Conservation (phyloP, 92 coral and sea anemone genomes). For the Meandrina meandrites region DNA sequence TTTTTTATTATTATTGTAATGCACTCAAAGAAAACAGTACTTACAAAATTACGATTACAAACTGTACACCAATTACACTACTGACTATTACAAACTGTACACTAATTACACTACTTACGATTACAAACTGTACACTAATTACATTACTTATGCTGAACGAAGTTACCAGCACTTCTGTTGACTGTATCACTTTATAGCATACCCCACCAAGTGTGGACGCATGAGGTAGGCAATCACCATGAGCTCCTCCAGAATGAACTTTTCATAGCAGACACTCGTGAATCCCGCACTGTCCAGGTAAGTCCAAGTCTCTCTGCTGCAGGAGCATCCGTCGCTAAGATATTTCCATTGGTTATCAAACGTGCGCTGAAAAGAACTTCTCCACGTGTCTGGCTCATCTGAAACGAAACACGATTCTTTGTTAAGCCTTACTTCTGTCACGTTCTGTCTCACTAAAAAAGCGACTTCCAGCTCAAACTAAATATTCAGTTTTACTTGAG, state of each 20-base stretch:
- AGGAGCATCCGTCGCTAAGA: constrained; percentile 89
- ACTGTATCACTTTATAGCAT: constrained; percentile 67
- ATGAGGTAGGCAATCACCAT: constrained; percentile 67
- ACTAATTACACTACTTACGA: too few relatives aligned
- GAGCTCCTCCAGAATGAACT: constrained; percentile 58
- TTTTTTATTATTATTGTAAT: too few relatives aligned
- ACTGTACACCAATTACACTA: too few relatives aligned
- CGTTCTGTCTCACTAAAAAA: too few relatives aligned
- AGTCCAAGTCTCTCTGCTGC: constrained; percentile 64
- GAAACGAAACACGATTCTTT: background rate
- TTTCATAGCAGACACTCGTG: constrained; percentile 59
- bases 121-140: too few relatives aligned
- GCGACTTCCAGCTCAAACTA: too few relatives aligned
- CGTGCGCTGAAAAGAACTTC: constrained; percentile 56
- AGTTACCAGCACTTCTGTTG: background rate
- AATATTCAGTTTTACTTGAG: too few relatives aligned
- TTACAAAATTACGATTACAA: too few relatives aligned
- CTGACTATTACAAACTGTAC: too few relatives aligned
- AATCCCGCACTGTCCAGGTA: constrained; percentile 80
- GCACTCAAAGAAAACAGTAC: too few relatives aligned
- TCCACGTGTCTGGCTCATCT: constrained; percentile 78
- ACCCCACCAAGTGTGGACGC: constrained; percentile 83
- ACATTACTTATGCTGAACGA: too few relatives aligned
- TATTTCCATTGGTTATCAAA: constrained; percentile 84
- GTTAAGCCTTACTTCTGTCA: background rate